Base-by-base conservation (phyloP, 2,888 invertebrate species). In the Ophioninae sp. region DNA sequence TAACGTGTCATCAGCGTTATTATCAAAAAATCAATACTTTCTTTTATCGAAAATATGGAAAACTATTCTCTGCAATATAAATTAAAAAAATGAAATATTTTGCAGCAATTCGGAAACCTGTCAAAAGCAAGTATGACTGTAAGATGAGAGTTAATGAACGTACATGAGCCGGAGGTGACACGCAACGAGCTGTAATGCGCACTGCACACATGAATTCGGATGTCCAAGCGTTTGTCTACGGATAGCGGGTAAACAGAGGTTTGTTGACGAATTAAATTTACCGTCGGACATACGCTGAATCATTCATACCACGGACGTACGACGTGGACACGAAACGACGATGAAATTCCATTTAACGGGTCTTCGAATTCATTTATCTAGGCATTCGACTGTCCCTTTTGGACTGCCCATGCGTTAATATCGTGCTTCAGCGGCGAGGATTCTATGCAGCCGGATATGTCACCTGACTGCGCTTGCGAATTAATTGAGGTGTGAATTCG, bases 351-450 rank as follows among this genome's bases (percentile, higher is more conserved):
- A 13, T n/a, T 44, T 6, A 30, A 50, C 30, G 59, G 20, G 37
- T 44, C 50, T n/a, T 72, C 41, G 64, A 64, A 57, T 82, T 20
- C 41, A 78, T 78, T 64, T 37, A 56, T 41, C 39, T 41, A 72
- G 8, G 68, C 41, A 56, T 68, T 64, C 62, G 20, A 57, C 78
- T 56, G 57, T 57, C n/a, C 8, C n/a, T 21, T 78, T 77, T 44
- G 72, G 56, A n/a, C 67, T 68, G 56, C 61, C 73, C 56, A 67
- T 68, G 68, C 69, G 78, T 82, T 41, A 78, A 73, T 57, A 62
- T 50, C 68, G 68, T 68, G 59, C 8, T 73, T 74, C 70, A 57
- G 62, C 30, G 41, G 41, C 39, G 30, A 76, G 41, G 41, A 57
- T 61, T 59, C 23, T 23, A 74, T 23, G 70, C 67, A 72, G 7